These are phyloP conservation scores for Siniperca scherzeri DNA, from an alignment of 2,797 vertebrate species.

Conservation along the genomic window DNA sequence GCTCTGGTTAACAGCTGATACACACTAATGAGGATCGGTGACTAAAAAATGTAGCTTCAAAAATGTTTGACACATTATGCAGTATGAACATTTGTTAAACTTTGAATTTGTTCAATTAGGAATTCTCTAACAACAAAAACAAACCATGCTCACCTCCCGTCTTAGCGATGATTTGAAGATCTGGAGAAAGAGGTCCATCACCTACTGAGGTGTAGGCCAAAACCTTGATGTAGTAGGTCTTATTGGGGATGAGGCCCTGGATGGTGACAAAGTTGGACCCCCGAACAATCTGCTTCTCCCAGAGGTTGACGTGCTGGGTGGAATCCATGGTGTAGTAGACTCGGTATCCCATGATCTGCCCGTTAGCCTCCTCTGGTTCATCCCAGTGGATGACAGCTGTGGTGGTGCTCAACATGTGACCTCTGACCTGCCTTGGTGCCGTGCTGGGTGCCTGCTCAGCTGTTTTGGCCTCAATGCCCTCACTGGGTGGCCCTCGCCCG, in stretches of 20 bases:
- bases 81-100: neutral
- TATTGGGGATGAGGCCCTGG: slow-evolving; percentile 94
- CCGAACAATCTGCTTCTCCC: slow-evolving; percentile 98
- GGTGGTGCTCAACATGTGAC: slow-evolving; percentile 97
- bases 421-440: slow-evolving; percentile 94
- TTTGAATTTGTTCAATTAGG: neutral
- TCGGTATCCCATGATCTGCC: slow-evolving; percentile 97
- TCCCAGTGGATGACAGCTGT: slow-evolving; percentile 99
- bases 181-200: slow-evolving; percentile 95
- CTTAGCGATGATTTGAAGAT: slow-evolving; percentile 98
- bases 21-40: slow-evolving; percentile 53
- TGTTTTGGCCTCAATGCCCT: slow-evolving; percentile 94
- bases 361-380: slow-evolving; percentile 97
- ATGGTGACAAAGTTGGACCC: slow-evolving; percentile 96
- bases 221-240: slow-evolving; percentile 97
- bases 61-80: slow-evolving; percentile 22
- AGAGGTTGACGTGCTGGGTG: slow-evolving; percentile 92
- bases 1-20: slow-evolving; percentile 45
- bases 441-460: slow-evolving; percentile 98
- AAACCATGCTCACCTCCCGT: slow-evolving; percentile 91
- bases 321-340: slow-evolving; percentile 97
- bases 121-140: neutral
- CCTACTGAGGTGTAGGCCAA: slow-evolving; percentile 98
- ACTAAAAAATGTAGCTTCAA: slow-evolving; percentile 14
- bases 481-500: slow-evolving; percentile 94